Base-by-base conservation (phyloP, 1,140 invertebrate species). In the Colletes latitarsis region DNA sequence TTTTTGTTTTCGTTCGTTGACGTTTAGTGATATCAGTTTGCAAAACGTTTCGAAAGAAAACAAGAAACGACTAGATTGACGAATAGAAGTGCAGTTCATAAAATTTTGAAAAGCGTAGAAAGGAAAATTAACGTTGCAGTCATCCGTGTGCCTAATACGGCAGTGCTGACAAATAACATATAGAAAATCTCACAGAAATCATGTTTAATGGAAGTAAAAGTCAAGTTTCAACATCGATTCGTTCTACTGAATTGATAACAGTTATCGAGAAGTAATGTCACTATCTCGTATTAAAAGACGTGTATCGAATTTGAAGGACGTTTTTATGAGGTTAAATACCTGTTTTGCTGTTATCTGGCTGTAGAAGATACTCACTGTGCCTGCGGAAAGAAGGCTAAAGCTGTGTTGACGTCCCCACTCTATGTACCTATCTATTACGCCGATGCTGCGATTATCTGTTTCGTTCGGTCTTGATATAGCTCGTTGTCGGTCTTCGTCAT, bases 311-410 rank as follows among this genome's bases (percentile, higher is more conserved):
- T 41, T n/a, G 6, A 69, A 69, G 21, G 14, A 70, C 4, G 69
- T 5, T 52, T 58, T 41, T 71, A 60, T n/a, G 46, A 77, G 67
- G 67, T 77, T 70, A 77, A 72, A n/a, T 78, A 78, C 77, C 77
- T 78, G 60, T n/a, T 46, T 41, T 1, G 19, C 52, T 30, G 70
- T 60, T 73, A 73, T 49, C 69, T 55, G 52, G 39, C 17, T n/a
- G 19, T n/a, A 21, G 14, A 14, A 30, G 49, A 72, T 46, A 49
- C 17, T 39, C 53, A 30, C 17, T n/a, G 58, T 30, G 30, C 2
- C 30, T 30, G 30, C 30, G 30, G 2, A 30, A 30, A 30, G 30
- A 30, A 30, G 30, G 30, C 30, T 30, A 30, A 30, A 30, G 30
- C 30, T 30, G 30, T 30, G 30, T 30, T 30, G 30, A 30, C 30